These are phyloP conservation scores for Ruditapes philippinarum DNA, from an alignment of 1,140 invertebrate genomes.

Conservation along the genomic window DNA sequence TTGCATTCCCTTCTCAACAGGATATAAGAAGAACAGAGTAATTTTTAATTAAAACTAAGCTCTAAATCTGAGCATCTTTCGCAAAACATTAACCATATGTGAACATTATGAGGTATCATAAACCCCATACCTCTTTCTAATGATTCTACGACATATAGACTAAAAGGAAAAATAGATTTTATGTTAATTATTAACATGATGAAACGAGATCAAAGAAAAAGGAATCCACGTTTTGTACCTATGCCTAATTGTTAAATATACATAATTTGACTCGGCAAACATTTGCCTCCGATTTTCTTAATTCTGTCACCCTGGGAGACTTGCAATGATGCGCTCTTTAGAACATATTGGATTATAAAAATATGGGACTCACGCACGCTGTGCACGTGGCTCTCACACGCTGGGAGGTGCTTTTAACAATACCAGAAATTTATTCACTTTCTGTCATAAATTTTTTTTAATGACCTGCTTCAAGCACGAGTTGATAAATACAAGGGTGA, in stretches of 20 bases:
- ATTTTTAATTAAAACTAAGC: constrained; percentile 70
- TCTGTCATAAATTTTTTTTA: no score
- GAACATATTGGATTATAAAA: constrained; percentile 17
- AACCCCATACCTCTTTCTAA: constrained; percentile 55
- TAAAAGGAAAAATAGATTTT: constrained; percentile 68
- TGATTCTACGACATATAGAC: constrained; percentile 58
- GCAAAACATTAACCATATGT: constrained; percentile 66
- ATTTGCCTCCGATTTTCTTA: constrained; percentile 3
- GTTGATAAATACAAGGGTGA: no score
- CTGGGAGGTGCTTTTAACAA: constrained; percentile 42
- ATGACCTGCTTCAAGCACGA: no score
- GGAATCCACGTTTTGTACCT: constrained; percentile 44
- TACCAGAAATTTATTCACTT: constrained; percentile 46
- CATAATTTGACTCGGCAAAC: constrained; percentile 19
- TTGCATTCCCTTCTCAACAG: constrained; percentile 58
- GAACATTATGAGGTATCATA: constrained; percentile 39
- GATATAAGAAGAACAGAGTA: constrained; percentile 59
- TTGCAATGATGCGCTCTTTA: background rate
- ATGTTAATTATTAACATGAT: constrained; percentile 64
- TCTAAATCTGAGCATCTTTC: constrained; percentile 61
- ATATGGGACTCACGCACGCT: background rate
- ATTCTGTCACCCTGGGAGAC: constrained; percentile 29
- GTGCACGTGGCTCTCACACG: constrained; percentile 47
- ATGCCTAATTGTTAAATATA: constrained; percentile 66
- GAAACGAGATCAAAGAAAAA: constrained; percentile 64